Conservation (phyloP, 2,113 vertebrate genomes). For the Pogonocichla stellata region DNA sequence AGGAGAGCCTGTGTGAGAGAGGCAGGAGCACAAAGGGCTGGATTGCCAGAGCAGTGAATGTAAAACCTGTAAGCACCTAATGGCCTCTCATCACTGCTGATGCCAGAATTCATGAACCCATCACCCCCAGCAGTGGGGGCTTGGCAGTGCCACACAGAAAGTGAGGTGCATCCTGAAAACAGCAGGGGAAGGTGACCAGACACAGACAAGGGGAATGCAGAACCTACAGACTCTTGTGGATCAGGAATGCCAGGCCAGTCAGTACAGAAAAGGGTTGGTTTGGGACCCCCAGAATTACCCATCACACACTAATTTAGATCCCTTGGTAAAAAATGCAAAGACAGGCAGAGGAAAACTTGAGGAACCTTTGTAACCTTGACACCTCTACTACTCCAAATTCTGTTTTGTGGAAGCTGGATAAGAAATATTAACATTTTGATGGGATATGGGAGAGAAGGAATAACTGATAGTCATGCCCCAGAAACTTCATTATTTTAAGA, state of each 20-base stretch:
- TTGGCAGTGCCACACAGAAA: not conserved
- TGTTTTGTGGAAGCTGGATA: not conserved
- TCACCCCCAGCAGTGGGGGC: not conserved
- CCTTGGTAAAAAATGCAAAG: not conserved
- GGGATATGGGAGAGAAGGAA: not conserved
- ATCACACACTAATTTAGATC: not conserved
- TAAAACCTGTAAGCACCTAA: not conserved
- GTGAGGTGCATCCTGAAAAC: not conserved
- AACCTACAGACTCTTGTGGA: not conserved
- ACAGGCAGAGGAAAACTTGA: not conserved
- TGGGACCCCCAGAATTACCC: not conserved
- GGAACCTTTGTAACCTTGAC: not conserved
- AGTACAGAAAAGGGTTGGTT: not conserved
- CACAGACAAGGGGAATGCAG: fast-evolving
- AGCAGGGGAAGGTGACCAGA: not conserved
- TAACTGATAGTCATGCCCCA: not conserved
- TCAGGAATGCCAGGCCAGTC: not conserved
- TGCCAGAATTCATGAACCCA: not conserved
- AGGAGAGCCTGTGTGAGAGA: not conserved
- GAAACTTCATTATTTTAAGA: not conserved
- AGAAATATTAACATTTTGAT: not conserved
- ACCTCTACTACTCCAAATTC: not conserved
- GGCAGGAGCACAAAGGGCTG: not conserved
- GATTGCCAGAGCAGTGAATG: not conserved
- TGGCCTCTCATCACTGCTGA: not conserved